phyloP scores from a whole-genome alignment of 1,140 invertebrate species.

The Patella vulgata region DNA sequence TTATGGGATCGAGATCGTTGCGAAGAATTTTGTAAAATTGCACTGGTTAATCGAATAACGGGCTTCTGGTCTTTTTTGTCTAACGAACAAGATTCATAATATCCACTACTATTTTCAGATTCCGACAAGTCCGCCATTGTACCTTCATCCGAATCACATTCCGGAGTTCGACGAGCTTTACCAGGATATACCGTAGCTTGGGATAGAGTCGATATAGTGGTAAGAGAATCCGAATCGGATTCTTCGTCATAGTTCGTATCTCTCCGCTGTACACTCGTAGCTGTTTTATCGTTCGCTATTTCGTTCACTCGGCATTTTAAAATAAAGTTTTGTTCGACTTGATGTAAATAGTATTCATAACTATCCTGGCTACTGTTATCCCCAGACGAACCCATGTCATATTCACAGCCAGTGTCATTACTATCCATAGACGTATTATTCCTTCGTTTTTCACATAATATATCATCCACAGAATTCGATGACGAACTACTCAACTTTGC shows the following conservation, averaged over 20 bases:
- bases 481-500: background rate
- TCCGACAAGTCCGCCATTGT: conserved; percentile 39
- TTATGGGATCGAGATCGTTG: too few species aligned
- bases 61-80: too few species aligned
- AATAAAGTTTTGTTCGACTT: conserved; percentile 46
- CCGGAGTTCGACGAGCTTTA: conserved; percentile 18
- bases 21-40: too few species aligned
- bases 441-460: background rate
- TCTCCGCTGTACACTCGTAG: background rate
- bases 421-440: conserved; percentile 19
- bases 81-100: conserved; percentile 29
- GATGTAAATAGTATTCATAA: conserved; percentile 48
- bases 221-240: conserved; percentile 38
- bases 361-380: conserved; percentile 24
- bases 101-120: conserved; percentile 46
- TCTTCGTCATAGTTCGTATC: conserved; percentile 8
- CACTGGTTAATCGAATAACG: too few species aligned
- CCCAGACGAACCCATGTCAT: conserved; percentile 52
- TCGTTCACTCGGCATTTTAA: conserved; percentile 47
- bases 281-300: conserved; percentile 32
- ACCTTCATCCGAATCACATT: conserved; percentile 34
- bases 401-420: conserved; percentile 49
- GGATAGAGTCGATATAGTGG: conserved; percentile 44
- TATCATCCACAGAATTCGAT: background rate
- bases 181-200: conserved; percentile 22